phyloP scores from a whole-genome alignment of 2,797 vertebrate genomes.

The Arnoldichthys spilopterus region DNA sequence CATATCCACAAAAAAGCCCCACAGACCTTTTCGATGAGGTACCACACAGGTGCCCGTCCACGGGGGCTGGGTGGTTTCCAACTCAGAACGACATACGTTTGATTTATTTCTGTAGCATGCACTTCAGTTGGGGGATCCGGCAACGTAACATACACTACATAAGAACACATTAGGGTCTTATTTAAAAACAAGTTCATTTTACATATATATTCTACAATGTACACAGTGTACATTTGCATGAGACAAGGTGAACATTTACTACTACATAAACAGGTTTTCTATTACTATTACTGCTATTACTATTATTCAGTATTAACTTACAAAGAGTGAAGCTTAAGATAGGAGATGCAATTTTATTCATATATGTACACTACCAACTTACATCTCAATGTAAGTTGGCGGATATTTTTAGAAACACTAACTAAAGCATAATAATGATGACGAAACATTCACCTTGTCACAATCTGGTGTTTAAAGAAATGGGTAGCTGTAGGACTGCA shows the following conservation, averaged over 20 bases:
- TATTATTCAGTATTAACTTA: neutral
- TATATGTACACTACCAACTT: neutral
- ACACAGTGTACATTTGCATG: neutral
- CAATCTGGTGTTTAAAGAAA: neutral
- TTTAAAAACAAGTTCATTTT: conserved; percentile 28
- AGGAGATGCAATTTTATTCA: neutral
- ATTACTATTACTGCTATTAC: neutral
- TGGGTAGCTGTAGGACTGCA: conserved; percentile 2
- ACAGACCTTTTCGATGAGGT: conserved; percentile 94
- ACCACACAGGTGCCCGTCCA: conserved; percentile 88
- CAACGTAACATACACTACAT: conserved; percentile 84
- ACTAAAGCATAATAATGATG: neutral
- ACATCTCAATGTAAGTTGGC: neutral
- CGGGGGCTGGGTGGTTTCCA: conserved; percentile 91
- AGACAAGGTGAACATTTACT: conserved; percentile 38
- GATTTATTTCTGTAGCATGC: conserved; percentile 90
- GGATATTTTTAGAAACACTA: neutral
- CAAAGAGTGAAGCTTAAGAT: neutral
- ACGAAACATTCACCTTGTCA: conserved; percentile 36
- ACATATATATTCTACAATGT: neutral
- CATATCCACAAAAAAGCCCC: neutral
- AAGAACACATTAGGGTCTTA: conserved; percentile 50
- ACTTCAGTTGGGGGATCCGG: conserved; percentile 88
- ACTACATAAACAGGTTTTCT: neutral
- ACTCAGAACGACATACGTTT: conserved; percentile 92